phyloP scores from a whole-genome alignment of 2,888 invertebrate genomes.

The Trilocha varians region DNA sequence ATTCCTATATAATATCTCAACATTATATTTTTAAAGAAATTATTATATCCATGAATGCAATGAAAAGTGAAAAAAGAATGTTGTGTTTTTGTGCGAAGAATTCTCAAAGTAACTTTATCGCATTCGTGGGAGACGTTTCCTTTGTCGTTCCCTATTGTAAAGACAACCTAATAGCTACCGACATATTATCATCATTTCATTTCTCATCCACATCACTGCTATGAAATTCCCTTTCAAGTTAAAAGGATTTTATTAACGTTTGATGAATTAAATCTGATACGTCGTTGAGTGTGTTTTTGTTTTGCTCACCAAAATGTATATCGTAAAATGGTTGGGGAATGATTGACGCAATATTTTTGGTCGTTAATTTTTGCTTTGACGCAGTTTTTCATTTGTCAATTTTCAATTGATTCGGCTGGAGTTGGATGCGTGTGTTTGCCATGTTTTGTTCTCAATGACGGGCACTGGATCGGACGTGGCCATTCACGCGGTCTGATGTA shows the following conservation, averaged over 20 bases:
- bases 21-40: too few species aligned
- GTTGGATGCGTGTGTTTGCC: constrained; percentile 54
- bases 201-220: constrained; percentile 49
- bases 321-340: neutral
- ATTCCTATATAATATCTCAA: too few species aligned
- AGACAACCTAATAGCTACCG: constrained; percentile 46
- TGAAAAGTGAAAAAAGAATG: too few species aligned
- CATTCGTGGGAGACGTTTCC: constrained; percentile 42
- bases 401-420: constrained; percentile 44
- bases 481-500: constrained; percentile 42
- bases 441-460: constrained; percentile 62
- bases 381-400: constrained; percentile 45
- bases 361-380: constrained; percentile 29
- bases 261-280: constrained; percentile 15
- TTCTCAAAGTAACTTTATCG: constrained; percentile 49
- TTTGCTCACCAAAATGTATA: neutral
- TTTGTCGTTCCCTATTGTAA: constrained; percentile 58
- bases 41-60: too few species aligned
- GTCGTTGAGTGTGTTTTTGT: neutral
- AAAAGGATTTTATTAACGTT: constrained; percentile 35
- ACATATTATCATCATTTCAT: constrained; percentile 63
- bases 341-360: constrained; percentile 9
- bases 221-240: constrained; percentile 46
- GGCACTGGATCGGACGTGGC: constrained; percentile 48
- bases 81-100: too few species aligned